Conservation (phyloP, 2,113 vertebrate genomes). For the Brachyhypopomus occidentalis region DNA sequence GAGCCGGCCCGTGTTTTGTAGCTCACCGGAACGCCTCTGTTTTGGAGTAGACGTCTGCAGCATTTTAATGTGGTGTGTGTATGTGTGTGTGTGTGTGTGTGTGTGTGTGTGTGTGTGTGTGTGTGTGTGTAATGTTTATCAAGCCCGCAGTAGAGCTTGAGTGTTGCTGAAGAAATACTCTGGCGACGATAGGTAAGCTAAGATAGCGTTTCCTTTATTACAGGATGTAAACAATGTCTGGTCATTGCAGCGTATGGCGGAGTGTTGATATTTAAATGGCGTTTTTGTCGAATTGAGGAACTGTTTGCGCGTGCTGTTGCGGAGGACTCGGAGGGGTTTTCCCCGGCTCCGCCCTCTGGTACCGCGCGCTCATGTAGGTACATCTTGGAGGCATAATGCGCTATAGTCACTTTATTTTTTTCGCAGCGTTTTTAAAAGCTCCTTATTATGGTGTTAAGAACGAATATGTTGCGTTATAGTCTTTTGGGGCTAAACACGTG, state of each 20-base stretch:
- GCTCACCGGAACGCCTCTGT: constrained; percentile 50
- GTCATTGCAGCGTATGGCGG: neutral
- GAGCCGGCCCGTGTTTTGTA: constrained; percentile 50
- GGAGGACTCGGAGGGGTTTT: constrained; percentile 87
- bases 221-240: neutral
- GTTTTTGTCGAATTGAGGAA: constrained; percentile 59
- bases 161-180: constrained; percentile 27
- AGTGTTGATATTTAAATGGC: constrained; percentile 20
- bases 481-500: constrained; percentile 18
- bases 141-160: constrained; percentile 50
- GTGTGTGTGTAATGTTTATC: constrained; percentile 52
- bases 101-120: constrained; percentile 6
- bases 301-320: constrained; percentile 72
- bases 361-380: constrained; percentile 70
- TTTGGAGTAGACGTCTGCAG: constrained; percentile 57
- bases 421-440: too few species aligned
- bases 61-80: constrained; percentile 52
- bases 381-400: constrained; percentile 64
- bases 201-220: neutral
- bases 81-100: constrained; percentile 12
- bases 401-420: constrained; percentile 50
- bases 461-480: too few species aligned
- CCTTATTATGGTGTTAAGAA: too few species aligned
- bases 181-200: constrained; percentile 46
- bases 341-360: constrained; percentile 91